Evolutionary conservation across 1,140 invertebrate genomes (phyloP).

Genomic region (Orius insidiosus): DNA sequence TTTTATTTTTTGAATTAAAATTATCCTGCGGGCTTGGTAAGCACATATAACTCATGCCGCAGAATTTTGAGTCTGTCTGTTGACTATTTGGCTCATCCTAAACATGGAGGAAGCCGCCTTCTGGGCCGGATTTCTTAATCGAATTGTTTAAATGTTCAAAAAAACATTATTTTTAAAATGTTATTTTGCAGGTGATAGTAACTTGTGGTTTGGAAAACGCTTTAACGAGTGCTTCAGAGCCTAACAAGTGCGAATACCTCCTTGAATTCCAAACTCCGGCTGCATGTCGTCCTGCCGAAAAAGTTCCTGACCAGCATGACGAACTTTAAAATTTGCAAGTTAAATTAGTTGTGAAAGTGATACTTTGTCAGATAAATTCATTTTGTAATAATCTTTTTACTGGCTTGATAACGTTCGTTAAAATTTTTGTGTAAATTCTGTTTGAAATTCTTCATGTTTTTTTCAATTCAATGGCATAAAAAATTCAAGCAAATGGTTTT

Average conservation of each 20-base stretch:
- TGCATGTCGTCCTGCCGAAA: conserved; percentile 38
- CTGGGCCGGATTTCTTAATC: neutral
- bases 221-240: conserved; percentile 69
- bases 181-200: conserved; percentile 42
- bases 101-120: neutral
- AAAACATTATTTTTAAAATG: neutral
- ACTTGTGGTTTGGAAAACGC: conserved; percentile 74
- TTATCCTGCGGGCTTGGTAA: too few relatives aligned
- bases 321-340: too few relatives aligned
- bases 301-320: too few relatives aligned
- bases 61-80: too few relatives aligned
- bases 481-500: too few relatives aligned
- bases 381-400: too few relatives aligned
- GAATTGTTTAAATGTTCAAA: neutral
- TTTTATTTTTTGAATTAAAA: too few relatives aligned
- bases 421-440: neutral
- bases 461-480: too few relatives aligned
- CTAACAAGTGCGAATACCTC: conserved; percentile 89
- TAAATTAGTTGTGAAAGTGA: too few relatives aligned
- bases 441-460: too few relatives aligned
- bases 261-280: conserved; percentile 82
- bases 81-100: neutral
- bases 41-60: too few relatives aligned
- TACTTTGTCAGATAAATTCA: neutral
- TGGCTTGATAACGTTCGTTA: too few relatives aligned